Base-by-base conservation (phyloP, 2,113 vertebrate genomes). In the Macquaria ambigua region DNA sequence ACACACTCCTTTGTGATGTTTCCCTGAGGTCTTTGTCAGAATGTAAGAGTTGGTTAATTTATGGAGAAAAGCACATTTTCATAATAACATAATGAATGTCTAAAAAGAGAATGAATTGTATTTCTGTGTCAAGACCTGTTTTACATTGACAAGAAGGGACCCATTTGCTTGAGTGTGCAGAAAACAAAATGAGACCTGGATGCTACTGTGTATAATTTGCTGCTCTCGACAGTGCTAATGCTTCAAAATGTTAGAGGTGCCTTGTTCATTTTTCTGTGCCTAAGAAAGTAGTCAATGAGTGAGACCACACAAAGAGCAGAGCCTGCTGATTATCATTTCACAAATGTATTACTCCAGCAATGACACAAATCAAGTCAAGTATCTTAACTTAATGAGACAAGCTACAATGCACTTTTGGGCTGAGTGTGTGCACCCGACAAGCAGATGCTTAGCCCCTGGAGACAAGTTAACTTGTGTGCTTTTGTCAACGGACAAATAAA, bases 251-350 rank as follows among this genome's bases (percentile, higher is more conserved):
- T 90, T 96, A 93, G 93, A 94, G 95, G 96, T 96, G 96, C 96
- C 96, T 96, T 96, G 93, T 94, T 96, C 88, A 90, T 95, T 95
- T 94, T 93, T 94, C 89, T 77, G 95, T 96, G 95, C 95, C 96
- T 96, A 94, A 93, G 93, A 93, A 91, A 87, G 94, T 89, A 91
- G 90, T 87, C 86, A 81, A 92, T 74, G 90, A 90, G 73, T 77
- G 68, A 86, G 81, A 90, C 75, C 86, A 85, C 87, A 63, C 79
- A 67, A 80, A 87, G 82, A 92, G 86, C 83, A 84, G 77, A 89
- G 81, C 81, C 87, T 84, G 89, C 92, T 92, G 76, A 93, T 91
- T 80, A 85, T 71, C 86, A 90, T 93, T 94, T 91, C 83, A 90
- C 63, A 74, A 72, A 89, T 77, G 71, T 85, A 85, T 89, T 87